These are phyloP conservation scores for Lanius ludovicianus DNA, from an alignment of 2,113 vertebrate species.

Conservation along the genomic window DNA sequence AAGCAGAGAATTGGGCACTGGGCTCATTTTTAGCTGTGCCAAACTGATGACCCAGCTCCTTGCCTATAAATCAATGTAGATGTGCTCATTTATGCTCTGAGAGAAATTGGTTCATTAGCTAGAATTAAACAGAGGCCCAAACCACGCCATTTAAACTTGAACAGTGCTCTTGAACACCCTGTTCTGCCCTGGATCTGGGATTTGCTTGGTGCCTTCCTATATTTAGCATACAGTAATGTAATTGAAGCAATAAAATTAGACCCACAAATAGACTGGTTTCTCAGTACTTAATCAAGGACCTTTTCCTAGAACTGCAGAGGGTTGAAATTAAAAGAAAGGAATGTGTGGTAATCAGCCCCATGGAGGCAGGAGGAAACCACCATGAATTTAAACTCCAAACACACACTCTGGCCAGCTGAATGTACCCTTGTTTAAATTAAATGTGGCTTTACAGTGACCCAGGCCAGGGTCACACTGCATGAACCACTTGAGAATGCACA, in stretches of 20 bases:
- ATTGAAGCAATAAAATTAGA: conserved; percentile 56
- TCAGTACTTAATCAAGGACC: conserved; percentile 55
- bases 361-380: conserved; percentile 29
- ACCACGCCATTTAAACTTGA: conserved; percentile 3
- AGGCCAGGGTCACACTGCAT: background rate
- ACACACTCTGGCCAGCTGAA: background rate
- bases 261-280: conserved; percentile 56
- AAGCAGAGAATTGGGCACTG: background rate
- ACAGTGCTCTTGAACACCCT: conserved; percentile 33
- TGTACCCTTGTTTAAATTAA: background rate
- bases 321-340: conserved; percentile 66
- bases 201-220: conserved; percentile 48
- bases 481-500: background rate
- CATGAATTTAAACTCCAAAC: conserved; percentile 17
- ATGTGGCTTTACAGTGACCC: background rate
- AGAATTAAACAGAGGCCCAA: conserved; percentile 24
- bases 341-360: conserved; percentile 55
- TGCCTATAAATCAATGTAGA: conserved; percentile 36
- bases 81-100: conserved; percentile 3
- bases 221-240: conserved; percentile 69
- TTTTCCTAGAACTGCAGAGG: conserved; percentile 64
- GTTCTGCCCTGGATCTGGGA: conserved; percentile 32
- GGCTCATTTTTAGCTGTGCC: background rate
- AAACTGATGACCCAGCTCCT: background rate
- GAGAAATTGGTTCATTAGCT: conserved; percentile 22